phyloP scores from a whole-genome alignment of 2,888 invertebrate genomes.

The Zootermopsis nevadensis region DNA sequence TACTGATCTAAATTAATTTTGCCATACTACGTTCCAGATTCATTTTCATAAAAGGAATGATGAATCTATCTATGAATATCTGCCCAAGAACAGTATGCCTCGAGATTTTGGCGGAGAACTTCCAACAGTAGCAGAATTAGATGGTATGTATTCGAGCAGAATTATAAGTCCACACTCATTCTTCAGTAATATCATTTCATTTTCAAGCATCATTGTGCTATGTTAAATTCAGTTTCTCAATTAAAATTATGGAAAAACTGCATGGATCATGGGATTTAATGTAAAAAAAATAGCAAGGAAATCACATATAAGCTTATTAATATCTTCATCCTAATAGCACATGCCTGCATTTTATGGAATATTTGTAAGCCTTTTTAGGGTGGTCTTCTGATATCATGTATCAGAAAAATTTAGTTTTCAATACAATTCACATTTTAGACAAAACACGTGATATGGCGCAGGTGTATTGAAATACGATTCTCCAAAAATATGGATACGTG shows the following conservation, averaged over 20 bases:
- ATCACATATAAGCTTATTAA: neutral
- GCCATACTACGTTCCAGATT: constrained; percentile 63
- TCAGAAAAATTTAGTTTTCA: no score
- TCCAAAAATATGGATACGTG: no score
- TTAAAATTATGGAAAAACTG: neutral
- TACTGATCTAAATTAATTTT: no score
- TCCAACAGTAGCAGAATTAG: constrained; percentile 27
- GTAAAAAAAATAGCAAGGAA: neutral
- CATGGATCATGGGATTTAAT: no score
- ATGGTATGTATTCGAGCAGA: constrained; percentile 24
- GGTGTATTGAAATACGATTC: no score
- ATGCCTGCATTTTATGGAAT: no score
- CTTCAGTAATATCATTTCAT: neutral
- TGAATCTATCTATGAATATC: constrained; percentile 68
- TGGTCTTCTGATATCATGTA: no score
- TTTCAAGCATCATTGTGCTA: neutral
- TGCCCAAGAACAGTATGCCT: constrained; percentile 70
- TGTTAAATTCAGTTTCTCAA: neutral
- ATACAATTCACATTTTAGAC: no score
- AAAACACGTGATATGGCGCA: no score
- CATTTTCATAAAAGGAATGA: constrained; percentile 71
- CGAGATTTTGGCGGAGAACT: constrained; percentile 70
- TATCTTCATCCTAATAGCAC: neutral
- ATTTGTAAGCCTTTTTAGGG: no score
- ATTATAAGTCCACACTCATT: neutral